Percentiles rank a stretch among this genome's conserved stretches.
phyloP scores from a whole-genome alignment of 2,113 vertebrate genomes.

The Chloropsis hardwickii region DNA sequence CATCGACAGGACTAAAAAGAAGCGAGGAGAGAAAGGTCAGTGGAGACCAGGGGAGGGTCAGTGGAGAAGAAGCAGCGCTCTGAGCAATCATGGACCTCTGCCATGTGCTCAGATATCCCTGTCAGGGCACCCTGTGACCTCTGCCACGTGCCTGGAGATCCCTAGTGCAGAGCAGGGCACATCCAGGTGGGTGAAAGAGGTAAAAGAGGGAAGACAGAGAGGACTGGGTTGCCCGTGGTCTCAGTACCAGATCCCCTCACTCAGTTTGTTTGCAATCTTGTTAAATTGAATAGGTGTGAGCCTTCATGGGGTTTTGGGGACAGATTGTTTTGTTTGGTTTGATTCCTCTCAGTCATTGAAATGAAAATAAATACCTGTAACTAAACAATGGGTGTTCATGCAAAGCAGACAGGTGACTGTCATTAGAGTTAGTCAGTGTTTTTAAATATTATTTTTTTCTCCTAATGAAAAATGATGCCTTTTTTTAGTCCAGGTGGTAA shows the following conservation, averaged over 20 bases:
- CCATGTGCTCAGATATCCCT: neutral
- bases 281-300: neutral
- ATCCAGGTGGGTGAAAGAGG: accelerated
- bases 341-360: neutral
- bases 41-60: slow-evolving; percentile 73
- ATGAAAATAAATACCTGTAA: neutral
- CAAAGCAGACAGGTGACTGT: neutral
- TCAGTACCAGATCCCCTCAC: neutral
- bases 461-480: neutral
- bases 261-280: accelerated
- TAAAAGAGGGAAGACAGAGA: neutral
- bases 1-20: slow-evolving; percentile 98
- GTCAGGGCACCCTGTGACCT: neutral
- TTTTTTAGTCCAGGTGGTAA: neutral
- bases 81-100: neutral
- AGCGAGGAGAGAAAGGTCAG: slow-evolving; percentile 91
- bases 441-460: neutral
- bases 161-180: neutral
- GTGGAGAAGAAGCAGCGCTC: neutral
- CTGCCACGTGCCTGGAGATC: neutral
- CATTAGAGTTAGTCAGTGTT: neutral
- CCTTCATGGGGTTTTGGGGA: neutral
- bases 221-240: neutral
- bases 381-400: neutral
- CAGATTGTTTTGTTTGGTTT: neutral